Conservation (phyloP, 2,888 invertebrate species). For the Argyresthia albistria region DNA sequence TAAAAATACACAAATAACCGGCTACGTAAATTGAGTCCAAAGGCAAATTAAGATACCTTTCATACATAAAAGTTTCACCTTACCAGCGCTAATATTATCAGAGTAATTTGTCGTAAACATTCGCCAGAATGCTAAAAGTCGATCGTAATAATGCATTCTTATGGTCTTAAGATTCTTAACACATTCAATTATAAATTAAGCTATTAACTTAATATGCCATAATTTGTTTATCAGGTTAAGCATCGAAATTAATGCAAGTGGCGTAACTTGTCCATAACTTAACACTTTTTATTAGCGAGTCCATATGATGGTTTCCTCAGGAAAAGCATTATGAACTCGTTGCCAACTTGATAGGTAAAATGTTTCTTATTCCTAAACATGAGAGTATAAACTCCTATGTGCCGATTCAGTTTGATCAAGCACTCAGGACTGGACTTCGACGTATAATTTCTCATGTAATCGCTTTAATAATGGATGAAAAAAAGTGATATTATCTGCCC, state of each 20-base stretch:
- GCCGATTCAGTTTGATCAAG: conserved; percentile 25
- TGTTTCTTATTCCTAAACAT: conserved; percentile 16
- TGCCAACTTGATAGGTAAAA: conserved; percentile 24
- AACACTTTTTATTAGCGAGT: conserved; percentile 68
- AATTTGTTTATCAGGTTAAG: conserved; percentile 72
- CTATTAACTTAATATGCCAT: conserved; percentile 69
- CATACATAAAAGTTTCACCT: conserved; percentile 20
- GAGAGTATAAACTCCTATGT: conserved; percentile 25
- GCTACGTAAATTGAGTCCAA: conserved; percentile 16
- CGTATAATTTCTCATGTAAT: conserved; percentile 72
- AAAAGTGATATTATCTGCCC: conserved; percentile 72
- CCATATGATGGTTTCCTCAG: conserved; percentile 65
- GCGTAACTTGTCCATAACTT: conserved; percentile 70
- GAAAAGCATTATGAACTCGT: conserved; percentile 37
- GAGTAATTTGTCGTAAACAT: conserved; percentile 49
- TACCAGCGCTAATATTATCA: conserved; percentile 23
- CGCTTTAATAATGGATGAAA: conserved; percentile 69
- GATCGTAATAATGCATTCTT: conserved; percentile 57
- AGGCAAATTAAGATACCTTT: conserved; percentile 35
- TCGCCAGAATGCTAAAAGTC: conserved; percentile 40
- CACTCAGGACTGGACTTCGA: conserved; percentile 52
- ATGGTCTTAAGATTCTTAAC: conserved; percentile 48
- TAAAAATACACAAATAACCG: background rate
- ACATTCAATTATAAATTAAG: conserved; percentile 71
- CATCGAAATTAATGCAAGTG: conserved; percentile 71